These are phyloP conservation scores for Drosophila atroscutellata DNA, from an alignment of 2,888 invertebrate species.

Conservation along the genomic window DNA sequence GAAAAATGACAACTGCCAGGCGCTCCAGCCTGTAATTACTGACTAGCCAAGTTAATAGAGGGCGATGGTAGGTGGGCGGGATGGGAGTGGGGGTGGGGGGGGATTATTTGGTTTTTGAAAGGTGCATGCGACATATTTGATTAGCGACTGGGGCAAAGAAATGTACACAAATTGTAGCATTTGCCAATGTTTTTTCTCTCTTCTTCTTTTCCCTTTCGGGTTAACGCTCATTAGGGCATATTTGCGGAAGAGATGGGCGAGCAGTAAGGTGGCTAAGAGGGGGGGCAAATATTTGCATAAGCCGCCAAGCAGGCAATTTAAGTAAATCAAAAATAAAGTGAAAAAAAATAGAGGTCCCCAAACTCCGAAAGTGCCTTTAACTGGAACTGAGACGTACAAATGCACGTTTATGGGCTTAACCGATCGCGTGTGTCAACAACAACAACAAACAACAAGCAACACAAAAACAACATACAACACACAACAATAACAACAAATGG, in stretches of 20 bases:
- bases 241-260: constrained; percentile 41
- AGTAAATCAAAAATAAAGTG: constrained; percentile 71
- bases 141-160: constrained; percentile 34
- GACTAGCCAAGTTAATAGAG: constrained; percentile 1
- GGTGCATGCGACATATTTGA: constrained; percentile 61
- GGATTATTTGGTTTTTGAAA: constrained; percentile 45
- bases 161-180: constrained; percentile 33
- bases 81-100: background rate
- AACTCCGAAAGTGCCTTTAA: constrained; percentile 17
- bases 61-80: background rate
- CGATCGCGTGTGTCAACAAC: constrained; percentile 69
- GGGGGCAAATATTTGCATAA: constrained; percentile 66
- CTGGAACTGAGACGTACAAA: constrained; percentile 32
- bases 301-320: constrained; percentile 67
- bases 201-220: constrained; percentile 59
- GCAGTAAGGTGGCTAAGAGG: background rate
- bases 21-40: constrained; percentile 65
- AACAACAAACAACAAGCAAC: background rate
- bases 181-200: constrained; percentile 35
- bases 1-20: constrained; percentile 75
- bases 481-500: constrained; percentile 41
- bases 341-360: constrained; percentile 55
- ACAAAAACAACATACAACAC: constrained; percentile 3
- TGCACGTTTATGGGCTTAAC: constrained; percentile 41
- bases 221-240: constrained; percentile 77